phyloP scores from a whole-genome alignment of 2,888 invertebrate genomes.

The Strigamia maritima region DNA sequence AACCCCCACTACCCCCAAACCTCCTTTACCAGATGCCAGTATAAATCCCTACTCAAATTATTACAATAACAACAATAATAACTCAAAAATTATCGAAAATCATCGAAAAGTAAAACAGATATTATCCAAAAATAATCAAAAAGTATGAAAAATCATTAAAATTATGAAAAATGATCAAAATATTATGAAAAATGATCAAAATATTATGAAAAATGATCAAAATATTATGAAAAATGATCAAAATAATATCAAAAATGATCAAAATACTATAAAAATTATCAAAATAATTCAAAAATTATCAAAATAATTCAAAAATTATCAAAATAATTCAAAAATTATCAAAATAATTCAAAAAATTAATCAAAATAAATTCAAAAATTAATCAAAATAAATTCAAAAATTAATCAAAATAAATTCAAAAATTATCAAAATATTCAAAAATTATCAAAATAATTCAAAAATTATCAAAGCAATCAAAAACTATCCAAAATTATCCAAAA shows the following conservation, averaged over 20 bases:
- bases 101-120: too few species aligned
- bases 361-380: background rate
- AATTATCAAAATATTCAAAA: too few species aligned
- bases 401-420: background rate
- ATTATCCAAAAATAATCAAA: too few species aligned
- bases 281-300: background rate
- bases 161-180: background rate
- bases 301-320: background rate
- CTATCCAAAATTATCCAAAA: too few species aligned
- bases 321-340: too few species aligned
- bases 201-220: too few species aligned
- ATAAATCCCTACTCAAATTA: background rate
- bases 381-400: background rate
- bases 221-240: too few species aligned
- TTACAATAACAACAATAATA: conserved; percentile 5
- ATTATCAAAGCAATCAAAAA: too few species aligned
- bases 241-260: too few species aligned
- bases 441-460: too few species aligned
- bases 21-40: conserved; percentile 9
- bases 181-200: background rate
- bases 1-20: background rate
- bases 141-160: too few species aligned
- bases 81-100: background rate
- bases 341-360: too few species aligned
- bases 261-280: background rate